Percentiles rank a stretch among this genome's conserved stretches.
Evolutionary conservation across 2,113 vertebrate species (phyloP).

Genomic region (Peromyscus leucopus): DNA sequence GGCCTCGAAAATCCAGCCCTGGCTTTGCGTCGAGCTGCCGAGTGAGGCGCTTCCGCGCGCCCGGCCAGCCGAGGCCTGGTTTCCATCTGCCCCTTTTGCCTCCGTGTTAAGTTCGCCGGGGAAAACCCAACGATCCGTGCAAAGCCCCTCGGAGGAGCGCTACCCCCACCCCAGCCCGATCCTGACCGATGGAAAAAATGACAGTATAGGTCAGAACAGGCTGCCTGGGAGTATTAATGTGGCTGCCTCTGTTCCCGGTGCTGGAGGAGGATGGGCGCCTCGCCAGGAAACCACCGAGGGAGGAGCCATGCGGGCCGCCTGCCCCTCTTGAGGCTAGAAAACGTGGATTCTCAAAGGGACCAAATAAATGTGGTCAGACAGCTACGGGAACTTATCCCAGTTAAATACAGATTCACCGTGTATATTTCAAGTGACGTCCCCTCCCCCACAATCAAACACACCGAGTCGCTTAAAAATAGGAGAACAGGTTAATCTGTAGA

Average conservation of each 20-base stretch:
- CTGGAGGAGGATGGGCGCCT: conserved; percentile 55
- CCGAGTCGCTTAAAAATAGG: conserved; percentile 53
- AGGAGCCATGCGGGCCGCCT: conserved; percentile 69
- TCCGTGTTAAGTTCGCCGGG: conserved; percentile 52
- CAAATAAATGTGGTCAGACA: conserved; percentile 71
- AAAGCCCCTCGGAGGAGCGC: conserved; percentile 14
- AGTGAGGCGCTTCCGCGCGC: conserved; percentile 68
- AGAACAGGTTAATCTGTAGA: conserved; percentile 55
- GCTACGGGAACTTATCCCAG: conserved; percentile 41
- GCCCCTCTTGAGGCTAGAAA: conserved; percentile 61
- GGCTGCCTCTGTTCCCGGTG: not conserved
- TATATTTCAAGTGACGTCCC: conserved; percentile 12
- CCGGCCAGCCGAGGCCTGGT: conserved; percentile 78
- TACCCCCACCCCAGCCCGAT: not conserved
- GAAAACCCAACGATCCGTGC: conserved; percentile 66
- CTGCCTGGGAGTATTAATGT: conserved; percentile 58
- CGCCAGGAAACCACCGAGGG: conserved; percentile 65
- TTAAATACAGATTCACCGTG: conserved; percentile 51
- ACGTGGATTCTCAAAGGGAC: conserved; percentile 72
- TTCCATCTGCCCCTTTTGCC: conserved; percentile 83
- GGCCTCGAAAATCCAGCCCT: conserved; percentile 59
- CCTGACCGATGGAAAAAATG: conserved; percentile 68
- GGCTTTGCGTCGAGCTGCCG: conserved; percentile 66
- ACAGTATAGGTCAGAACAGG: conserved; percentile 70
- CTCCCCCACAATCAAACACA: conserved; percentile 6